Percentiles rank a stretch among this genome's conserved stretches.
Conservation (phyloP, 1,140 invertebrate species). For the Lutraria rhynchaena region DNA sequence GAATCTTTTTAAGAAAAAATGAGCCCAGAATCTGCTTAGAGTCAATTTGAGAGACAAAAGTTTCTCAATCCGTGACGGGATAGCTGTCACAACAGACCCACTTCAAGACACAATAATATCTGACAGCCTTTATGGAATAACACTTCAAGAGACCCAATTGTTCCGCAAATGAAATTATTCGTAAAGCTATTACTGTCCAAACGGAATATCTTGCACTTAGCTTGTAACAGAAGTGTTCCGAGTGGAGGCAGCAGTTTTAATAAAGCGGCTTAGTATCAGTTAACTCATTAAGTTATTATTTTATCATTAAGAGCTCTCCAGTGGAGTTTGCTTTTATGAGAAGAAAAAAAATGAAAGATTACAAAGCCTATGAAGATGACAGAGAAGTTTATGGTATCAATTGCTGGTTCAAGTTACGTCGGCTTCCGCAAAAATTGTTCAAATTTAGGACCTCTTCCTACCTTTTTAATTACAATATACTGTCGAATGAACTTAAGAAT, state of each 20-base stretch:
- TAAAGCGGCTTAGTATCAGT: conserved; percentile 43
- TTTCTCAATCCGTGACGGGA: conserved; percentile 17
- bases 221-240: conserved; percentile 16
- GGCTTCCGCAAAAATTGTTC: too few relatives aligned
- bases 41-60: conserved; percentile 29
- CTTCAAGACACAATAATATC: conserved; percentile 30
- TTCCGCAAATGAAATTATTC: conserved; percentile 46
- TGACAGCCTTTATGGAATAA: conserved; percentile 21
- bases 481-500: too few relatives aligned
- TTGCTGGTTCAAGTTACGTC: neutral
- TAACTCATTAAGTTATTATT: conserved; percentile 50
- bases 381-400: neutral
- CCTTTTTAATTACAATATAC: too few relatives aligned
- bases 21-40: conserved; percentile 29
- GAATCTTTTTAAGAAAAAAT: conserved; percentile 33
- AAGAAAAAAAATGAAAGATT: neutral
- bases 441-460: too few relatives aligned
- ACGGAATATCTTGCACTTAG: neutral
- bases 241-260: conserved; percentile 25
- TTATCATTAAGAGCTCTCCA: conserved; percentile 39
- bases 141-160: conserved; percentile 32
- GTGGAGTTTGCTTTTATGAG: conserved; percentile 2
- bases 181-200: conserved; percentile 24
- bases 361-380: neutral
- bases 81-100: conserved; percentile 10